Base-by-base conservation (phyloP, 1,140 invertebrate genomes). In the Brachionus calyciflorus region DNA sequence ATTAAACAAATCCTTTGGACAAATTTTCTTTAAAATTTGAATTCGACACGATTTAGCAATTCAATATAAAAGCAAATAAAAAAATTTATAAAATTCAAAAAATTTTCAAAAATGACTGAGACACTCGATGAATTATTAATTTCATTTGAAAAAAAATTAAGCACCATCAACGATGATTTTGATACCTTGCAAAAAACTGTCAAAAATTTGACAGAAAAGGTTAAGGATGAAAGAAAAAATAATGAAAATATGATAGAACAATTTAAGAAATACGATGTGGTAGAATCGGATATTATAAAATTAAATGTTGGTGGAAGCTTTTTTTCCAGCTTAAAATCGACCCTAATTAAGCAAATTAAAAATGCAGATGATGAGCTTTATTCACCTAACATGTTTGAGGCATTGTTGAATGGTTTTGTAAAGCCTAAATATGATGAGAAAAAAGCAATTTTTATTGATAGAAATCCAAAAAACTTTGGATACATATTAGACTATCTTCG, bases 401-500 rank as follows among this genome's bases (percentile, higher is more conserved):
- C n/a, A n/a, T n/a, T n/a, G n/a, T n/a, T 51, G 7, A 49, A 33
- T 49, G 44, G 46, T 33, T 70, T 30, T 48, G 37, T 49, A 14
- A 33, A 37, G 26, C 44, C 44, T 9, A 70, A 30, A 33, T 49
- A 70, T 70, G 28, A 48, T 9, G 44, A 33, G 12, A 49, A 70
- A 33, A 49, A 70, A 19, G 44, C 44, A 26, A 70, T 70, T 19
- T 70, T 70, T 17, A 33, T 70, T 33, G 65, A 70, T 17, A 40
- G 65, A 44, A 49, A 70, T 33, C 44, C 44, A 21, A 48, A 49
- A 49, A 49, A 49, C 17, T 70, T 70, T 51, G 37, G 28, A 70
- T 24, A n/a, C n/a, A n/a, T 70, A 9, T 28, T 70, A n/a, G 46
- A 70, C 26, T 70, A 70, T 70, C 19, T 70, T n/a, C 10, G 65